Percentiles rank a stretch among this genome's conserved stretches.
Conservation (phyloP, 30 jellyfish, hydroid and myxozoan species). For the Hydra vulgaris region DNA sequence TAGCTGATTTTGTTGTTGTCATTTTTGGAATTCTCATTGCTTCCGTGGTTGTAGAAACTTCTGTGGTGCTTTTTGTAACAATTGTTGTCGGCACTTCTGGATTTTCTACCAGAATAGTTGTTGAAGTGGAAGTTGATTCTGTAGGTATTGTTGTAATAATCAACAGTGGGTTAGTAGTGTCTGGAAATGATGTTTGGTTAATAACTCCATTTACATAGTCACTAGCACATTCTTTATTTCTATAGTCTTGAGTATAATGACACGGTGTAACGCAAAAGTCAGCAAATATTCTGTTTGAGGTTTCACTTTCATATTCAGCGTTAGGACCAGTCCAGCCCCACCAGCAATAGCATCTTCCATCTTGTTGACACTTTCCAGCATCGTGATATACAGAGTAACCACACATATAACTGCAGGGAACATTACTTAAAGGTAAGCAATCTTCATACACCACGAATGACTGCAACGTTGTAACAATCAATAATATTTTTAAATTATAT, state of each 20-base stretch:
- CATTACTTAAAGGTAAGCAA: neutral
- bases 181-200: neutral
- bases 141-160: neutral
- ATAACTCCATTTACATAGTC: neutral
- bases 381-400: slow-evolving; percentile 25
- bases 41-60: neutral
- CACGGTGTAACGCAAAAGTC: slow-evolving; percentile 28
- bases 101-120: neutral
- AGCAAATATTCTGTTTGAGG: slow-evolving; percentile 23
- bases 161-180: neutral
- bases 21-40: neutral
- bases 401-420: slow-evolving; percentile 26
- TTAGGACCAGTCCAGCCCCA: slow-evolving; percentile 71
- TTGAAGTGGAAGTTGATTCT: slow-evolving; percentile 3
- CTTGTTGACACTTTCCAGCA: slow-evolving; percentile 51
- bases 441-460: neutral
- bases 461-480: neutral
- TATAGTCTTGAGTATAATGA: slow-evolving; percentile 33
- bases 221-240: slow-evolving; percentile 11
- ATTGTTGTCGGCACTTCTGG: neutral
- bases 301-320: slow-evolving; percentile 4
- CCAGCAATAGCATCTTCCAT: slow-evolving; percentile 53
- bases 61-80: neutral
- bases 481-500: no score
- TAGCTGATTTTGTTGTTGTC: neutral